These are phyloP conservation scores for Neostethus bicornis DNA, from an alignment of 2,797 vertebrate species.

Conservation along the genomic window DNA sequence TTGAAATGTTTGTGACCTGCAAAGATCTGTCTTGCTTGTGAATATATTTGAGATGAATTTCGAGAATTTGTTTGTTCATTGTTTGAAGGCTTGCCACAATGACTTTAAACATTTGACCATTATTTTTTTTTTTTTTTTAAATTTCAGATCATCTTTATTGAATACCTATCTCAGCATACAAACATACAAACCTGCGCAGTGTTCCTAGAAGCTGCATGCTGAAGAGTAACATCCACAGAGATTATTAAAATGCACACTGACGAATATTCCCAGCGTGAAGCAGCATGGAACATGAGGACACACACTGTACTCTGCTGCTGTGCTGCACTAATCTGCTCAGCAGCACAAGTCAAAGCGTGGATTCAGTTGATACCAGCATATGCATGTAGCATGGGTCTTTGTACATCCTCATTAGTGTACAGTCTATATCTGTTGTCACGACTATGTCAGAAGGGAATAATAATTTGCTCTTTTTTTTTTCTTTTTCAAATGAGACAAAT, in stretches of 20 bases:
- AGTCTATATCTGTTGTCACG: too few relatives aligned
- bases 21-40: too few relatives aligned
- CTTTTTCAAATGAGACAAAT: background rate
- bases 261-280: conserved; percentile 16
- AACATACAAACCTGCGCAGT: conserved; percentile 5
- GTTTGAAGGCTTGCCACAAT: too few relatives aligned
- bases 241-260: conserved; percentile 36
- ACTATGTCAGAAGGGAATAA: too few relatives aligned
- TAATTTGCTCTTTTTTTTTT: background rate
- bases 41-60: too few relatives aligned
- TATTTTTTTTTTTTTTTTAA: too few relatives aligned
- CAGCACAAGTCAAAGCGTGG: conserved; percentile 10
- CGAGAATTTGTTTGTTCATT: too few relatives aligned
- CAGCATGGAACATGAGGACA: conserved; percentile 30
- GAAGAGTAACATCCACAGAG: conserved; percentile 10
- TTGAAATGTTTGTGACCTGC: too few relatives aligned
- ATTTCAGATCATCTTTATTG: conserved; percentile 47
- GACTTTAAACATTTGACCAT: conserved; percentile 76
- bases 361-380: conserved; percentile 10
- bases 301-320: conserved; percentile 13
- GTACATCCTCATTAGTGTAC: background rate
- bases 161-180: conserved; percentile 27
- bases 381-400: background rate
- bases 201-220: conserved; percentile 5
- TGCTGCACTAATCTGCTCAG: conserved; percentile 45